Evolutionary conservation across 2,797 vertebrate genomes (phyloP), one percentile per base, ranked within the genome.

Genomic region (Mycteria americana): DNA sequence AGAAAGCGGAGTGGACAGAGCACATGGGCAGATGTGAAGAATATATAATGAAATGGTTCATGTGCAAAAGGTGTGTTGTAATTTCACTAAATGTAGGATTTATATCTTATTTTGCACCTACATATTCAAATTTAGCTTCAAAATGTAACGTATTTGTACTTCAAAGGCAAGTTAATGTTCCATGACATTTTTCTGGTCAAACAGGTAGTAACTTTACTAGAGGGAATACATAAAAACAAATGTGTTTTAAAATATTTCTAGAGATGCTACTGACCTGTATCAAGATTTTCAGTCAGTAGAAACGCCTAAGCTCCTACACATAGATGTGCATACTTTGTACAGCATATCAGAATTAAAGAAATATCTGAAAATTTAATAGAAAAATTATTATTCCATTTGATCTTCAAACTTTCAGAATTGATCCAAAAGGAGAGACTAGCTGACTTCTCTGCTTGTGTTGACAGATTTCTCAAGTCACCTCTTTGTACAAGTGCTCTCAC

Each of bases 51-150:
- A 56, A 77, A 21, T 31, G 10, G 3, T 21, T 53, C 31, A 18
- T 0, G 3, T 35, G 18, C 2, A 67, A 51, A 68, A 73, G 1
- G 1, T 19, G 2, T 68, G 28, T 9, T 77, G 23, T 57, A 73
- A 63, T 65, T 30, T 73, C 50, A 21, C 10, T 41, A 68, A 56
- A 64, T 7, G 2, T 31, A 30, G 18, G 7, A 18, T 73, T 80
- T 69, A 18, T n/a, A 67, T 37, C 13, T 11, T 50, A 13, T 65
- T 83, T 91, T 57, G 14, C 41, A 64, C 27, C 13, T 46, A 31
- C 4, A 13, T 67, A 39, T 57, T 59, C 14, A 80, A 64, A 69
- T 72, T 68, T 54, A 24, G 1, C 8, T 43, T 89, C 17, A 39
- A 31, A 33, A 59, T n/a, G 23, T 62, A 54, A 54, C 9, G 21